Evolutionary conservation across 1,140 invertebrate genomes (phyloP).

Genomic region (Heliconius congener): DNA sequence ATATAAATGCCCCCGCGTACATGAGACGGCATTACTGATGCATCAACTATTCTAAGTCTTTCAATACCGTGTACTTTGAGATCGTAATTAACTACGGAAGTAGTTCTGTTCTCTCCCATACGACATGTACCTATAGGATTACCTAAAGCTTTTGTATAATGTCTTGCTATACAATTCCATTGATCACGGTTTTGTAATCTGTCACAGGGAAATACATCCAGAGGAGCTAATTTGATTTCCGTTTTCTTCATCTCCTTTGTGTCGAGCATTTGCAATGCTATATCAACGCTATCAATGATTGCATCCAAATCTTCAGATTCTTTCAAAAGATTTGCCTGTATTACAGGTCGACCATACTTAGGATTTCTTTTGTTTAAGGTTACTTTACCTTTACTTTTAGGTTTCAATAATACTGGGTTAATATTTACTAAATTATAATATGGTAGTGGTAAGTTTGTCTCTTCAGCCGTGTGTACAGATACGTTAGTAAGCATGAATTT

Average conservation of each 20-base stretch:
- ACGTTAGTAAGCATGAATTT: slow-evolving; percentile 75
- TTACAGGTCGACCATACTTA: slow-evolving; percentile 90
- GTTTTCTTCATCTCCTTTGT: slow-evolving; percentile 72
- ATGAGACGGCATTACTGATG: slow-evolving; percentile 79
- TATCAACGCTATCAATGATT: slow-evolving; percentile 91
- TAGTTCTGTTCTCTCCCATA: slow-evolving; percentile 81
- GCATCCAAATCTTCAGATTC: slow-evolving; percentile 89
- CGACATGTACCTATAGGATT: slow-evolving; percentile 82
- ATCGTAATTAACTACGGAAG: slow-evolving; percentile 82
- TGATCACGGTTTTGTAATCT: slow-evolving; percentile 72
- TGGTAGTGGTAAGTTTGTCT: slow-evolving; percentile 63
- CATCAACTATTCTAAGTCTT: slow-evolving; percentile 77
- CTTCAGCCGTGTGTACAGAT: slow-evolving; percentile 66
- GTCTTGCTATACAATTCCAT: slow-evolving; percentile 86
- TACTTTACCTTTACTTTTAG: slow-evolving; percentile 89
- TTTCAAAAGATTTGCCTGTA: slow-evolving; percentile 95
- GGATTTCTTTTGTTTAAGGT: slow-evolving; percentile 91
- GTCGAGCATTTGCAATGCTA: slow-evolving; percentile 80
- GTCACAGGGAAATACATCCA: slow-evolving; percentile 75
- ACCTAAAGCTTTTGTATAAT: slow-evolving; percentile 85
- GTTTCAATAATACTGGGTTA: slow-evolving; percentile 91
- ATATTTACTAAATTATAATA: slow-evolving; percentile 81
- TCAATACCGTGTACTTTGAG: slow-evolving; percentile 77
- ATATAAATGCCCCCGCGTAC: slow-evolving; percentile 79
- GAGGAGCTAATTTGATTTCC: slow-evolving; percentile 70